Evolutionary conservation across 2,797 vertebrate species (phyloP).

Genomic region (Notolabrus celidotus): DNA sequence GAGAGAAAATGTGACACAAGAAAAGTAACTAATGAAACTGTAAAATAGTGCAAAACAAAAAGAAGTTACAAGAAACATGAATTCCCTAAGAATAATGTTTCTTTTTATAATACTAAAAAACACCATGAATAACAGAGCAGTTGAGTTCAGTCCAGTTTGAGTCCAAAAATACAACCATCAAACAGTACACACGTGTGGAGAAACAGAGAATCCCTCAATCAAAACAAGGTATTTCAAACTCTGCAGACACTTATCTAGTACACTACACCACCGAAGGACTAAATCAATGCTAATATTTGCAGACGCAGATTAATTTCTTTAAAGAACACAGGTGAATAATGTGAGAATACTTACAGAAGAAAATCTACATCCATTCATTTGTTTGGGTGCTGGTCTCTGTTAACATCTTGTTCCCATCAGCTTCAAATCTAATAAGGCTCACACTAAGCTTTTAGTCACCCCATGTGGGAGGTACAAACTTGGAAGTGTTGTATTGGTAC

Average conservation of each 20-base stretch:
- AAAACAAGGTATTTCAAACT: constrained; percentile 19
- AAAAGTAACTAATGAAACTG: no score
- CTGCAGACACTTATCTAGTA: background rate
- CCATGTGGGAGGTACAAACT: constrained; percentile 76
- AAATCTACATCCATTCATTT: constrained; percentile 82
- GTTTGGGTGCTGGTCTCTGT: constrained; percentile 64
- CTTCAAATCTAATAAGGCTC: constrained; percentile 82
- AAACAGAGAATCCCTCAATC: constrained; percentile 1
- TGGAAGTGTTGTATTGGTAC: constrained; percentile 46
- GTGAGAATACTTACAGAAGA: constrained; percentile 81
- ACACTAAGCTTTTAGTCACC: constrained; percentile 80
- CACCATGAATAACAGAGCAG: no score
- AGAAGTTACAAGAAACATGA: background rate
- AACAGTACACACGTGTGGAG: background rate
- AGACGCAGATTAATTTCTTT: background rate
- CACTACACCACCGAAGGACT: background rate
- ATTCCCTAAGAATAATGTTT: no score
- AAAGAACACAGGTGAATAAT: constrained; percentile 1
- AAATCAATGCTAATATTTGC: background rate
- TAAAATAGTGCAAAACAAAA: background rate
- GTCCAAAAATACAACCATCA: background rate
- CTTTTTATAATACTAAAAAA: no score
- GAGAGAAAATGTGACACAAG: background rate
- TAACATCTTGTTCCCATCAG: constrained; percentile 74
- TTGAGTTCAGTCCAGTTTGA: no score